Conservation (phyloP, 2,113 vertebrate species). For the Motacilla alba region DNA sequence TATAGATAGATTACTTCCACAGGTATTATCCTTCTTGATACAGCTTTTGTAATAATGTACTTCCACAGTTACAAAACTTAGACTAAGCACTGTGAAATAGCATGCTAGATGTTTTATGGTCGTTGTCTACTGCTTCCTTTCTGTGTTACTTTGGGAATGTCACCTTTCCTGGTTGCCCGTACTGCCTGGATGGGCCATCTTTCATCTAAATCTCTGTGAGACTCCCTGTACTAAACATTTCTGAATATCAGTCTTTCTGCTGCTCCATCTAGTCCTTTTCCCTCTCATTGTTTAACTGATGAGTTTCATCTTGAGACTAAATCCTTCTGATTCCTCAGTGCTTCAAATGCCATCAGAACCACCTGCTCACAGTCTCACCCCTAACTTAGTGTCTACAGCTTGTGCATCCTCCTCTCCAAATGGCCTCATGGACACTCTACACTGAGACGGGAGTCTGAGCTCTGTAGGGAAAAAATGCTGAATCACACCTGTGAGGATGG, state of each 20-base stretch:
- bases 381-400: accelerated
- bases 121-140: not conserved
- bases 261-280: not conserved
- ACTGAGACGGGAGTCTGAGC: accelerated
- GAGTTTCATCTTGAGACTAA: not conserved
- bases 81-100: not conserved
- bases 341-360: not conserved
- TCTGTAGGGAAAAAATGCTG: not conserved
- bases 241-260: not conserved
- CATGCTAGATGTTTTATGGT: not conserved
- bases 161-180: not conserved
- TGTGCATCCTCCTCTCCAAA: not conserved
- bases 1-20: not conserved
- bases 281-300: not conserved
- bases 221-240: not conserved
- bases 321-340: not conserved
- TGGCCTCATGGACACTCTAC: accelerated
- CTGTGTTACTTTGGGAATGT: not conserved
- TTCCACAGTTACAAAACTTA: not conserved
- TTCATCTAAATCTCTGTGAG: not conserved
- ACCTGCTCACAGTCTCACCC: not conserved
- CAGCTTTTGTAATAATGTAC: not conserved
- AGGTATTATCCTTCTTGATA: not conserved
- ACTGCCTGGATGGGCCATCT: not conserved
- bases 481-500: not conserved